Conservation (phyloP, 2,797 vertebrate species). For the Huso huso region DNA sequence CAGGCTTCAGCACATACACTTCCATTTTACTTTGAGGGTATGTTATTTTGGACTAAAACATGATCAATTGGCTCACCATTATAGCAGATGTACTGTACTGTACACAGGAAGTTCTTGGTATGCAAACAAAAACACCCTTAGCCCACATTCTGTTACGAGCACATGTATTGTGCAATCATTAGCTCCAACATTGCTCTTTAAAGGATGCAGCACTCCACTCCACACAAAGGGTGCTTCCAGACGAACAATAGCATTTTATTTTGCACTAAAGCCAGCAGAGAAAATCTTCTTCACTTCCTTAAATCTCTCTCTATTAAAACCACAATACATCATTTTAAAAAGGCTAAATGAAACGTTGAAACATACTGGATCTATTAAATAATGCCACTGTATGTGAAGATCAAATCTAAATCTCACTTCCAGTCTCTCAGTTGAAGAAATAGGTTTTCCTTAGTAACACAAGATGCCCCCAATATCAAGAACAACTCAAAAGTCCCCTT, state of each 20-base stretch:
- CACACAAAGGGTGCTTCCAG: conserved; percentile 17
- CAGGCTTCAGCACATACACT: conserved; percentile 18
- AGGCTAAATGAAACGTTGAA: no score
- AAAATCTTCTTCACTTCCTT: neutral
- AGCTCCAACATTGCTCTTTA: conserved; percentile 33
- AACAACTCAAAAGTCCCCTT: no score
- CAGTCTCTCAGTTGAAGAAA: no score
- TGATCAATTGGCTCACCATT: conserved; percentile 30
- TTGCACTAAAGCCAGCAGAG: neutral
- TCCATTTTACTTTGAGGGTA: conserved; percentile 32
- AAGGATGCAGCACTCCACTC: conserved; percentile 18
- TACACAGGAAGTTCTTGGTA: conserved; percentile 20
- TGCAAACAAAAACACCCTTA: conserved; percentile 40
- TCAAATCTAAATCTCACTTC: no score
- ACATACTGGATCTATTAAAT: no score
- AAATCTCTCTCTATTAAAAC: neutral
- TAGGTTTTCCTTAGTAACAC: no score
- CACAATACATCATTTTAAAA: neutral
- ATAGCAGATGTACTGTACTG: conserved; percentile 21
- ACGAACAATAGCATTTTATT: conserved; percentile 26
- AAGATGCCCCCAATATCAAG: no score
- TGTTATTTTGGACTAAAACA: conserved; percentile 21
- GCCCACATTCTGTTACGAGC: conserved; percentile 35
- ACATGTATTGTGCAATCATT: conserved; percentile 47
- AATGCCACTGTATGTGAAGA: no score